These are phyloP conservation scores for Gambusia affinis DNA, from an alignment of 2,113 vertebrate species.

Conservation along the genomic window DNA sequence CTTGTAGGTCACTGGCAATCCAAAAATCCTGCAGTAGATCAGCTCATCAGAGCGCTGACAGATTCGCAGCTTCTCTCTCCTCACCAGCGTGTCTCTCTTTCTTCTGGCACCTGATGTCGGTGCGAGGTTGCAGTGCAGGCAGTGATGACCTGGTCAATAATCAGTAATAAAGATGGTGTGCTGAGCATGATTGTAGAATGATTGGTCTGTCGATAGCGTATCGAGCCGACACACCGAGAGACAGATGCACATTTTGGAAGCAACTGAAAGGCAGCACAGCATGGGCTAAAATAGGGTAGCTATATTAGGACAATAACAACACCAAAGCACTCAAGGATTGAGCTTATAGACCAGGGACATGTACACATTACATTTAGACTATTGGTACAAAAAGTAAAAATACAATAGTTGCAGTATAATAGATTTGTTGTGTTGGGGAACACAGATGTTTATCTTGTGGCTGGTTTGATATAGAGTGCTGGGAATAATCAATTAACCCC, in stretches of 20 bases:
- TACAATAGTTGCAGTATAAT: background rate
- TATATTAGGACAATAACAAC: constrained; percentile 52
- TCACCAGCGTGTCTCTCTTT: constrained; percentile 16
- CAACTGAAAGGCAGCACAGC: constrained; percentile 51
- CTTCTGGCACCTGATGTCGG: constrained; percentile 62
- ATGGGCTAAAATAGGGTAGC: constrained; percentile 50
- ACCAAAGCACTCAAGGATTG: constrained; percentile 28
- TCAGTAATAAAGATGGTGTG: constrained; percentile 78
- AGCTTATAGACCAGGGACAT: constrained; percentile 7
- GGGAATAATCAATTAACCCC: background rate
- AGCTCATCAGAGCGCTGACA: constrained; percentile 69
- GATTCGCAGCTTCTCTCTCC: constrained; percentile 45
- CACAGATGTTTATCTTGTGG: background rate
- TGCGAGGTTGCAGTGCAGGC: constrained; percentile 56
- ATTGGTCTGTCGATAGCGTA: constrained; percentile 75
- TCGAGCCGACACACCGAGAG: constrained; percentile 63
- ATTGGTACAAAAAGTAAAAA: background rate
- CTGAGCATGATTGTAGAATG: constrained; percentile 78
- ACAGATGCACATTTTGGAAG: constrained; percentile 65
- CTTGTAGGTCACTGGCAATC: constrained; percentile 74
- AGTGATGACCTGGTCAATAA: constrained; percentile 73
- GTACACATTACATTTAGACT: background rate
- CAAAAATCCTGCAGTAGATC: constrained; percentile 69
- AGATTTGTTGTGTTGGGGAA: background rate
- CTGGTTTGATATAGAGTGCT: background rate